Evolutionary conservation across 2,797 vertebrate genomes (phyloP), one percentile per base, ranked within the genome.

Genomic region (Chaunax sp.): DNA sequence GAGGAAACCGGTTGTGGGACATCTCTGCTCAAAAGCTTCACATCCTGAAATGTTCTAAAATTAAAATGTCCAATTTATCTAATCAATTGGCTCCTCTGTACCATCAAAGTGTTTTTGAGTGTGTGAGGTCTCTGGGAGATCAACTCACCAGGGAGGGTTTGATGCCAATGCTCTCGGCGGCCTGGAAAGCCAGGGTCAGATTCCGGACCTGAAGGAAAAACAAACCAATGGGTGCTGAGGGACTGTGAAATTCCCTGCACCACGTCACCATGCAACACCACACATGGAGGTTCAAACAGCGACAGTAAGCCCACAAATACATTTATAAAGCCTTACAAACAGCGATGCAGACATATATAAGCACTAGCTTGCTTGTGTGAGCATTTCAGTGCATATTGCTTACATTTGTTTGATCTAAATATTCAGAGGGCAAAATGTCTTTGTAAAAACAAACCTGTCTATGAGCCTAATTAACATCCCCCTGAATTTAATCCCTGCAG

Each of bases 81-180:
- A 38, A 56, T 74, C 33, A 76, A 66, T 64, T 22, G n/a, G 13
- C 23, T 25, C 8, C 23, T 59, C 25, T 49, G 46, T 64, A 45
- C 53, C 63, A 33, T 75, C 47, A 44, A 2, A 19, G 35, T 46
- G 35, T 63, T 46, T 46, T 56, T 59, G 44, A 60, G 60, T 57
- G 26, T 69, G 69, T 44, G 69, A 61, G 61, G 72, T 73, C 62
- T 53, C 62, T 41, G 46, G 53, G 55, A 67, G 66, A 22, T 77
- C 40, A 38, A 93, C 98, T 97, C 87, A 99, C 97, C 95, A 99
- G 91, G 72, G 97, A 97, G 53, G 97, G 91, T 88, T 96, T 98
- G 91, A 99, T 98, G 83, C 98, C 98, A 22, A 99, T 93, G 66
- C 96, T 99, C 93, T 98, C 96, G 1, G 97, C 97, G 2, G 97